These are phyloP conservation scores for Drosophila ficusphila DNA, from an alignment of 1,140 invertebrate genomes.

Conservation along the genomic window DNA sequence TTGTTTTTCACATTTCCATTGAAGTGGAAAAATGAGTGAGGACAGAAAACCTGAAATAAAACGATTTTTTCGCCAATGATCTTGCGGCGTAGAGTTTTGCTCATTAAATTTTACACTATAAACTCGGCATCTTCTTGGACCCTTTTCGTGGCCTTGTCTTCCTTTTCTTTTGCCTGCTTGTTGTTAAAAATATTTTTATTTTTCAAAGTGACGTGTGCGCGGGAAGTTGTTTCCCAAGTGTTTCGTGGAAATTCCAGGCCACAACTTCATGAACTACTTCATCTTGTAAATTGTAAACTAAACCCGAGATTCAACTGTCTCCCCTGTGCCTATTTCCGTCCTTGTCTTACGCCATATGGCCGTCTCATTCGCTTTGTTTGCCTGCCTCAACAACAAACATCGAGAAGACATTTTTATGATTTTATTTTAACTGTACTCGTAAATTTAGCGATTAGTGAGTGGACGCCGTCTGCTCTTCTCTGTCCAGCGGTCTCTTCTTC, in stretches of 20 bases:
- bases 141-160: background rate
- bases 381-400: slow-evolving; percentile 49
- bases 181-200: background rate
- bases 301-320: slow-evolving; percentile 33
- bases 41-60: slow-evolving; percentile 32
- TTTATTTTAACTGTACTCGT: slow-evolving; percentile 80
- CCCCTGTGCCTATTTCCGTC: background rate
- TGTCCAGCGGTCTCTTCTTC: slow-evolving; percentile 16
- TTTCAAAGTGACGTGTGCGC: slow-evolving; percentile 26
- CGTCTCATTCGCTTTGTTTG: slow-evolving; percentile 21
- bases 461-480: slow-evolving; percentile 31
- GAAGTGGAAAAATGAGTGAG: slow-evolving; percentile 54
- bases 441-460: slow-evolving; percentile 81
- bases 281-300: slow-evolving; percentile 51
- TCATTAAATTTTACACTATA: slow-evolving; percentile 34
- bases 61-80: slow-evolving; percentile 34
- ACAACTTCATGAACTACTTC: slow-evolving; percentile 55
- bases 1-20: slow-evolving; percentile 54
- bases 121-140: background rate
- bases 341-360: slow-evolving; percentile 3
- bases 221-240: slow-evolving; percentile 48
- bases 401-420: slow-evolving; percentile 71
- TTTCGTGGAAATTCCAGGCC: slow-evolving; percentile 41
- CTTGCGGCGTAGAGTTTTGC: slow-evolving; percentile 6
- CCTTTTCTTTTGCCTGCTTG: background rate